These are phyloP conservation scores for Gallinago jamesoni DNA, from an alignment of 2,113 vertebrate species.

Conservation along the genomic window DNA sequence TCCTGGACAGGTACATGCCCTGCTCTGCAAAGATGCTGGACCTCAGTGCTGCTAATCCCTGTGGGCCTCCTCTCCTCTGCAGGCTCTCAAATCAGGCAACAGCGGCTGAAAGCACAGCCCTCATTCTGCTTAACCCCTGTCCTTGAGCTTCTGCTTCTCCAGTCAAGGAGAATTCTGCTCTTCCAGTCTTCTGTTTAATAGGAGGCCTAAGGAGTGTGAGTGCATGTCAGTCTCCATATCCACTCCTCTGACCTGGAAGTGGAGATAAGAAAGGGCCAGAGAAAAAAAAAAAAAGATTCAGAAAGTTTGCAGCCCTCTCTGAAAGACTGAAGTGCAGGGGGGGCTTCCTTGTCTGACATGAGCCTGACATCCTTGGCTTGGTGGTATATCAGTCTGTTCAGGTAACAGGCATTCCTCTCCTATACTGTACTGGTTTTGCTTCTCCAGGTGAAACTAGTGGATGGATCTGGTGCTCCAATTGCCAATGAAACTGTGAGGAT, in stretches of 20 bases:
- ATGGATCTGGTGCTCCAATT: constrained; percentile 63
- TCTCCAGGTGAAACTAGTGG: constrained; percentile 68
- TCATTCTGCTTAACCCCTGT: not conserved
- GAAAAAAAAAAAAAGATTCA: not conserved
- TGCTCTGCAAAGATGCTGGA: not conserved
- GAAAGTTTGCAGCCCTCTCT: not conserved
- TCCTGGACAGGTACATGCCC: not conserved
- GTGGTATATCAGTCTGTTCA: not conserved
- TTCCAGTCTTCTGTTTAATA: not conserved
- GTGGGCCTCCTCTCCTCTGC: not conserved
- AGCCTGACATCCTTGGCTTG: not conserved
- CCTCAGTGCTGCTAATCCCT: not conserved
- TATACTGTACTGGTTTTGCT: not conserved
- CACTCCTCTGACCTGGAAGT: not conserved
- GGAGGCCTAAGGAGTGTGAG: not conserved
- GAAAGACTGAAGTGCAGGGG: not conserved
- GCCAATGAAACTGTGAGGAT: constrained; percentile 59
- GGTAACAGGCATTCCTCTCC: not conserved
- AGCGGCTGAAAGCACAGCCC: not conserved
- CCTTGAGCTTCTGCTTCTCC: not conserved
- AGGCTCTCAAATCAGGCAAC: not conserved
- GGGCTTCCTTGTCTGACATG: not conserved
- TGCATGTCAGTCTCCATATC: not conserved
- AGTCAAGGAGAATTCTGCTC: not conserved
- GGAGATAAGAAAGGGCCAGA: not conserved